These are phyloP conservation scores for Lanius ludovicianus DNA, from an alignment of 2,113 vertebrate species.

Conservation along the genomic window DNA sequence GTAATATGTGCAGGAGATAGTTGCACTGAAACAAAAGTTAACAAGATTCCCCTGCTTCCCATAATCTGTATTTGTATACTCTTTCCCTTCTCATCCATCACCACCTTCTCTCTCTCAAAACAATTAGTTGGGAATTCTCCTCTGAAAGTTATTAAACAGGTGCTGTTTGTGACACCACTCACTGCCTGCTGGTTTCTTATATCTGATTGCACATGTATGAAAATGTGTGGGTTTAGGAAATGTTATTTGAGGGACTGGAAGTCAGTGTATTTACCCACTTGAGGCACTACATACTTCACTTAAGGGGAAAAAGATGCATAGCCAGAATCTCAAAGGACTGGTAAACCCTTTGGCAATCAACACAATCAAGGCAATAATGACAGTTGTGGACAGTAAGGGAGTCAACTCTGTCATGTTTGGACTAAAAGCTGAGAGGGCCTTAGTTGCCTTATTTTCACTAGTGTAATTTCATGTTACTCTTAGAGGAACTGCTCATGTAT, in stretches of 20 bases:
- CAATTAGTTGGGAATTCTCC: neutral
- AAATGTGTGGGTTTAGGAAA: neutral
- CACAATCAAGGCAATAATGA: neutral
- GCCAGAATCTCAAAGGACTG: neutral
- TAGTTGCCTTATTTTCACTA: neutral
- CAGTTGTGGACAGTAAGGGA: neutral
- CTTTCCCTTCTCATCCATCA: neutral
- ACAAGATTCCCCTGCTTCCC: neutral
- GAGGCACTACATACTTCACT: neutral
- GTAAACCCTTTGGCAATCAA: neutral
- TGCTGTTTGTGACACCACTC: neutral
- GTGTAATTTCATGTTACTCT: neutral
- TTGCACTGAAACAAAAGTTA: neutral
- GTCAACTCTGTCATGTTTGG: neutral
- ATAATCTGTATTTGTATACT: neutral
- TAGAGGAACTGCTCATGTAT: neutral
- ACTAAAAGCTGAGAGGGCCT: neutral
- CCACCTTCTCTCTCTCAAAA: neutral
- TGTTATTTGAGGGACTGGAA: neutral
- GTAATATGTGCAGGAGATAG: too few species aligned
- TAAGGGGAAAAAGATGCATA: neutral
- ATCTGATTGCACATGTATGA: neutral
- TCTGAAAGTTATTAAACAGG: neutral
- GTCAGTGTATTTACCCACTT: neutral
- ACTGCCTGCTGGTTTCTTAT: fast-evolving